Conservation (phyloP, 2,888 invertebrate species). For the Cyclophora albipunctata region DNA sequence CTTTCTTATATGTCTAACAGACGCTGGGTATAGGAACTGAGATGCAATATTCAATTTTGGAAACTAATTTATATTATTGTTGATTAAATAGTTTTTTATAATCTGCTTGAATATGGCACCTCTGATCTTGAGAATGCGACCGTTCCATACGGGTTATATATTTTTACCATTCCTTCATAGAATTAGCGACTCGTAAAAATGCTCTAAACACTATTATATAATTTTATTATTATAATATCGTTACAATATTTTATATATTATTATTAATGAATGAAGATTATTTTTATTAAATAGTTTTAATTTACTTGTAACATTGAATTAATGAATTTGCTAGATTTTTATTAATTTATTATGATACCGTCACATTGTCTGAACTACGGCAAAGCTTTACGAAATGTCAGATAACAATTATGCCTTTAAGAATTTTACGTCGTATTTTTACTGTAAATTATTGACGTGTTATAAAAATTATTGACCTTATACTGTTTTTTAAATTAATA, state of each 20-base stretch:
- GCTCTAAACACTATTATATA: constrained; percentile 52
- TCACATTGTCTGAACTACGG: constrained; percentile 1
- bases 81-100: constrained; percentile 17
- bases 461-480: no score
- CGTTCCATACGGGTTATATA: constrained; percentile 42
- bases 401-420: no score
- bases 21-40: constrained; percentile 62
- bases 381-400: not conserved
- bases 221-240: constrained; percentile 46
- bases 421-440: no score
- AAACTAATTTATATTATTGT: constrained; percentile 10
- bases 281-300: constrained; percentile 45
- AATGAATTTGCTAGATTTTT: constrained; percentile 21
- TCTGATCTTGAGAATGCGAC: constrained; percentile 71
- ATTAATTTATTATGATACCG: constrained; percentile 7
- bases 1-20: constrained; percentile 64
- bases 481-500: no score
- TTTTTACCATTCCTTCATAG: constrained; percentile 64
- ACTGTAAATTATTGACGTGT: no score
- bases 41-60: constrained; percentile 55
- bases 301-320: constrained; percentile 21
- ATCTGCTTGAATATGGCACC: constrained; percentile 52
- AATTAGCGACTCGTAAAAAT: constrained; percentile 70
- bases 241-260: constrained; percentile 50
- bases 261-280: constrained; percentile 60